Conservation (phyloP, 2,113 vertebrate genomes). For the Notechis scutatus region DNA sequence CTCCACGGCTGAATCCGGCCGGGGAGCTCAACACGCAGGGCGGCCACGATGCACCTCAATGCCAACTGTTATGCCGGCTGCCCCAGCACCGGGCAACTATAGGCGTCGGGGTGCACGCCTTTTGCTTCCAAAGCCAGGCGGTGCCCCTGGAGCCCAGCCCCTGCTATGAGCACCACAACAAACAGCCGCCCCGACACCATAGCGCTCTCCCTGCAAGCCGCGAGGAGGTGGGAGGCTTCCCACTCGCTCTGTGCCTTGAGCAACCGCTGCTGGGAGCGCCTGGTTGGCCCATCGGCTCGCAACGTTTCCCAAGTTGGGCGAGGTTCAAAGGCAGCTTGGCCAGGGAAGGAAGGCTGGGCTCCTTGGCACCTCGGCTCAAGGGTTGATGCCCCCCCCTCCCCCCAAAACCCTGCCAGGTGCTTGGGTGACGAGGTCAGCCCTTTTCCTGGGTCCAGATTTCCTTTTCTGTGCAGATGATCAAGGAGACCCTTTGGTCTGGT, state of each 20-base stretch:
- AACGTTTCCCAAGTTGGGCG: background rate
- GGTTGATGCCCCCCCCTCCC: background rate
- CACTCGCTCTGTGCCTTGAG: background rate
- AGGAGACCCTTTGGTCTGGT: background rate
- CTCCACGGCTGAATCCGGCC: background rate
- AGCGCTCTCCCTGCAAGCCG: background rate
- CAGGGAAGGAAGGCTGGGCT: background rate
- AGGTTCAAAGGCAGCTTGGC: background rate
- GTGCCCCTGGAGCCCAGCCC: background rate
- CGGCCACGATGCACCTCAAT: rapidly evolving
- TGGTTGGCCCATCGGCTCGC: background rate
- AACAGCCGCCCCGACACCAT: background rate
- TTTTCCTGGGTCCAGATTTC: background rate
- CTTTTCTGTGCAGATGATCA: background rate
- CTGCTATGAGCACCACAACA: background rate
- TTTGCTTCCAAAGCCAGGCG: background rate
- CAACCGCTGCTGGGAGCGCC: rapidly evolving
- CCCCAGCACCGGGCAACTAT: background rate
- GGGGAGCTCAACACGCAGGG: background rate
- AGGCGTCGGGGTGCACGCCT: background rate
- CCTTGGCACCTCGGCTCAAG: background rate
- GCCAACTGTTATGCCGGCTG: background rate
- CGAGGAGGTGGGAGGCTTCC: background rate
- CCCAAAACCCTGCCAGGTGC: too few relatives aligned
- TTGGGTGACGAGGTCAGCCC: rapidly evolving